Evolutionary conservation across 1,140 invertebrate species (phyloP), one percentile per base, ranked within the genome.

Genomic region (Drosophila obscura): DNA sequence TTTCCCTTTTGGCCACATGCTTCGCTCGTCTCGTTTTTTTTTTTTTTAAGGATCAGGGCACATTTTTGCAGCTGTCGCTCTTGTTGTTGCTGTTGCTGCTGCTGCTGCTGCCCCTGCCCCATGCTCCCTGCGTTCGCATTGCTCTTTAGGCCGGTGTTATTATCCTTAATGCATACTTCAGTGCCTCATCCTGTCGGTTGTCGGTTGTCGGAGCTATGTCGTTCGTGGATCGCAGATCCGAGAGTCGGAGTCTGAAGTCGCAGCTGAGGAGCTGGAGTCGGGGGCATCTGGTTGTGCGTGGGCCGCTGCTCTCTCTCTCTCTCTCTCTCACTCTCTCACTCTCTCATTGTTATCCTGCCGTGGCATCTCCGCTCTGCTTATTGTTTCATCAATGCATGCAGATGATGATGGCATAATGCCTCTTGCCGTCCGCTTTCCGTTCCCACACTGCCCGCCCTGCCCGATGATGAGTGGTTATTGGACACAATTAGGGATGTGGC

Each of bases 1-100:
- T 90, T 90, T 88, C 83, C 80, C 90, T 75, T 90, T 84, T 76
- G 81, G 80, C 81, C 84, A 88, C 90, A 89, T 90, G 90, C 83
- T 91, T 88, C 87, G 77, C 77, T 75, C 35, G 50, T 68, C 43
- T 61, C 60, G 49, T 66, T 66, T 19, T 19, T 19, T 50, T 66
- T 60, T 60, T 66, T 62, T 90, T 83, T 78, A 91, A 91, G 90
- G 90, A 91, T 91, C 90, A 88, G 80, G 85, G 82, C 82, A 82
- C 82, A 87, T 69, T 84, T 91, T 91, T 91, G 90, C 90, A 91
- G 90, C 90, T 91, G 90, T 83, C 85, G 82, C 73, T 90, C 69
- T 39, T 39, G 35, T 39, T 39, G 35, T 39, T 39, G 35, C 13
- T 39, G 9, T 11, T 39, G 9, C 11, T 39, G 35, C 35, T 31